Conservation (phyloP, 2,113 vertebrate genomes). For the Nestor notabilis region DNA sequence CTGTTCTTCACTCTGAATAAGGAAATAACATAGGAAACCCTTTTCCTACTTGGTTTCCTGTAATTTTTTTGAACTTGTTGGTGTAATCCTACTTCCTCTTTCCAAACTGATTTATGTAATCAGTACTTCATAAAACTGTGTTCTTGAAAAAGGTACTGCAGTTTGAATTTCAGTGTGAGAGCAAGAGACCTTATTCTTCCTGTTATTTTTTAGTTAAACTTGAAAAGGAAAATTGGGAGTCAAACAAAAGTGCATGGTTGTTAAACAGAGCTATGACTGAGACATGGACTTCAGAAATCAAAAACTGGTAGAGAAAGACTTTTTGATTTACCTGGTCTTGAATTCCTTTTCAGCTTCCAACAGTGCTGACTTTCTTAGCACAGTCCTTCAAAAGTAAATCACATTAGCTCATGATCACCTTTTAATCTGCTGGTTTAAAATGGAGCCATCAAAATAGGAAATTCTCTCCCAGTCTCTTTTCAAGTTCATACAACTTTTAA, state of each 20-base stretch:
- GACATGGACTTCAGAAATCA: neutral
- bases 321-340: neutral
- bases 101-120: conserved; percentile 50
- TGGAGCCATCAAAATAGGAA: neutral
- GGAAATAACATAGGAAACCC: conserved; percentile 61
- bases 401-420: neutral
- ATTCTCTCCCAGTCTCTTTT: neutral
- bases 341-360: neutral
- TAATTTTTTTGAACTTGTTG: conserved; percentile 39
- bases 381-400: neutral
- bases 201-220: conserved; percentile 36
- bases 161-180: conserved; percentile 16
- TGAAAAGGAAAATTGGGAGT: neutral
- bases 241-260: neutral
- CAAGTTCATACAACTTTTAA: neutral
- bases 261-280: neutral
- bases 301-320: neutral
- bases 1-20: neutral
- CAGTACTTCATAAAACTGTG: neutral
- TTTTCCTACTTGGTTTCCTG: conserved; percentile 31
- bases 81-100: conserved; percentile 47
- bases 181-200: conserved; percentile 8
- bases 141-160: neutral
- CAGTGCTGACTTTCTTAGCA: neutral
- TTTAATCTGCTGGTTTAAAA: neutral